Percentiles rank a stretch among this genome's conserved stretches.
These are phyloP conservation scores for Apodemus sylvaticus DNA, from an alignment of 2,113 vertebrate genomes.

Conservation along the genomic window DNA sequence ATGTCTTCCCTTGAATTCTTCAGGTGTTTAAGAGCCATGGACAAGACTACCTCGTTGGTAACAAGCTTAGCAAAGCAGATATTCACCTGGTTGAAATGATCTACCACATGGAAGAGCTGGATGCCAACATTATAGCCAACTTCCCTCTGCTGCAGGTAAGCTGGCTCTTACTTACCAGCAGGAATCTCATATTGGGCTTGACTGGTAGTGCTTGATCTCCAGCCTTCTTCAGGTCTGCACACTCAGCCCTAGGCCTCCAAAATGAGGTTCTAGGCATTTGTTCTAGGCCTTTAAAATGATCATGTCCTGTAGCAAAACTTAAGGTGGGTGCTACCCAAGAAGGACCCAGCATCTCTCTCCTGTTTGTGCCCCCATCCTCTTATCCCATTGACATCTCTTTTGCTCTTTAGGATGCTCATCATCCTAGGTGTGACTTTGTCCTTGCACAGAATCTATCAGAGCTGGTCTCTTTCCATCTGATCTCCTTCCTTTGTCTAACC, in stretches of 20 bases:
- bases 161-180: neutral
- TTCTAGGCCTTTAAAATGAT: neutral
- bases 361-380: neutral
- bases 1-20: neutral
- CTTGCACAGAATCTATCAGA: neutral
- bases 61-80: conserved; percentile 11
- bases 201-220: neutral
- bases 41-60: neutral
- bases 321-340: neutral
- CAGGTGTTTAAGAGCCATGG: conserved; percentile 83
- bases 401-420: neutral
- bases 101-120: conserved; percentile 89
- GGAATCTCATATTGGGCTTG: neutral
- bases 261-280: too few species aligned
- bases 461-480: neutral
- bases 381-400: neutral
- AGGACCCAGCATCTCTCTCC: neutral
- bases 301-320: neutral
- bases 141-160: conserved; percentile 84
- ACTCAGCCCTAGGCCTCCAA: neutral
- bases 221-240: neutral
- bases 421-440: accelerated
- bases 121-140: conserved; percentile 81
- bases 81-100: conserved; percentile 89
- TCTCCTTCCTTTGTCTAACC: neutral